Evolutionary conservation across 2,797 vertebrate genomes (phyloP), one percentile per base, ranked within the genome.

Genomic region (Chloroceryle amazona): DNA sequence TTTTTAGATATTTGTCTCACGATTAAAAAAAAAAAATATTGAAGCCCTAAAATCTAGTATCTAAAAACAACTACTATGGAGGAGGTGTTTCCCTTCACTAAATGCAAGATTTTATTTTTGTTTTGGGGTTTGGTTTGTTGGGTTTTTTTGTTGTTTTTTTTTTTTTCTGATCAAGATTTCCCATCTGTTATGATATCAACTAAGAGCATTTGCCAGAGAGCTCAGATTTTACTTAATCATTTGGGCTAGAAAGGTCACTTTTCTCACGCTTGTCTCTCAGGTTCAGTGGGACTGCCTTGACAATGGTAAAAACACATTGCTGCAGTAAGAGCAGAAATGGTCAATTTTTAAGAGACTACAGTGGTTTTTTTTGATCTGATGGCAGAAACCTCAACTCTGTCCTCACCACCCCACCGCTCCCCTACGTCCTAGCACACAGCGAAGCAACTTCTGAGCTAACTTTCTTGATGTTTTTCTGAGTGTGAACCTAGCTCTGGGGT

Each of bases 81-180:
- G 96, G 96, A 97, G 86, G 89, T 93, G 92, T 95, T 92, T 86
- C 70, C 89, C 62, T 75, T 90, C 3, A 1, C 57, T 81, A 95
- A 93, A 86, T 31, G 62, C 65, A 86, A 87, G 13, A 14, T 26
- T 94, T 93, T 89, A 92, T 81, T 95, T 94, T 93, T 71, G 61
- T 81, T 93, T 87, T 62, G 25, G 15, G 60, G 18, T 63, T 31
- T 41, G 28, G 29, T 54, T 54, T 54, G 51, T 41, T 42, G 25
- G 2, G 37, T 37, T 37, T 37, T 81, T 95, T 94, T 93, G n/a
- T 71, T 54, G 51, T 41, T 37, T 8, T 8, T 37, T 42, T 33
- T 73, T 72, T 76, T 52, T 73, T 62, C 68, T 67, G 57, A 93
- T 86, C 29, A 83, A 91, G 84, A 86, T 81, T 89, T 91, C 39